Evolutionary conservation across 2,797 vertebrate genomes (phyloP).

Genomic region (Onychomys leucogaster): DNA sequence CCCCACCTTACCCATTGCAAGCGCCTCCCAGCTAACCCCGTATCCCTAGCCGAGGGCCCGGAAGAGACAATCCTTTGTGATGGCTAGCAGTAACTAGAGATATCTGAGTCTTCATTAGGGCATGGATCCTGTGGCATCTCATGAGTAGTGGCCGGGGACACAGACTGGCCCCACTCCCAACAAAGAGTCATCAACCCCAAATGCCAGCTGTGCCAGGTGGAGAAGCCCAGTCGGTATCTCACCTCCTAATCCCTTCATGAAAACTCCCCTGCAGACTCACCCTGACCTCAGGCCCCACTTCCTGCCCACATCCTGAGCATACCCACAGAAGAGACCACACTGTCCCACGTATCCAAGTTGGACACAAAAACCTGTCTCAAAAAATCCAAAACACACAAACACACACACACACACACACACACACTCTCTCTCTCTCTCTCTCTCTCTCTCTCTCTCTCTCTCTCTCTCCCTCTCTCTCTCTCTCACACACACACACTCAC

Average conservation of each 20-base stretch:
- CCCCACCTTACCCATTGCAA: no score
- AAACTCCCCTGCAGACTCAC: neutral
- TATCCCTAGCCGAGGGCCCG: neutral
- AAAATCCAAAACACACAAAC: neutral
- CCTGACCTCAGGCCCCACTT: neutral
- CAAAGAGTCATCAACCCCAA: neutral
- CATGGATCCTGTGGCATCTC: neutral
- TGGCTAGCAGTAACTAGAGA: neutral
- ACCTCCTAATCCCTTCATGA: neutral
- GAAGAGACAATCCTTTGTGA: neutral
- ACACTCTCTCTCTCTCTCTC: no score
- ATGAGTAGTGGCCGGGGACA: neutral
- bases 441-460: no score
- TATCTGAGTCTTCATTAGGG: neutral
- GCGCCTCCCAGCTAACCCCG: neutral
- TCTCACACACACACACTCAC: no score
- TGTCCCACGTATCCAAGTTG: neutral
- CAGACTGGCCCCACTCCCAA: neutral
- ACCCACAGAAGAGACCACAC: neutral
- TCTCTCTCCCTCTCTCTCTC: no score
- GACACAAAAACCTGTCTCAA: neutral
- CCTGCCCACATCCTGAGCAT: no score
- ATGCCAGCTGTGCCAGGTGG: fast-evolving
- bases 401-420: neutral
- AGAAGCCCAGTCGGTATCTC: neutral